Base-by-base conservation (phyloP, 1,140 invertebrate species). In the Drosophila sturtevanti region DNA sequence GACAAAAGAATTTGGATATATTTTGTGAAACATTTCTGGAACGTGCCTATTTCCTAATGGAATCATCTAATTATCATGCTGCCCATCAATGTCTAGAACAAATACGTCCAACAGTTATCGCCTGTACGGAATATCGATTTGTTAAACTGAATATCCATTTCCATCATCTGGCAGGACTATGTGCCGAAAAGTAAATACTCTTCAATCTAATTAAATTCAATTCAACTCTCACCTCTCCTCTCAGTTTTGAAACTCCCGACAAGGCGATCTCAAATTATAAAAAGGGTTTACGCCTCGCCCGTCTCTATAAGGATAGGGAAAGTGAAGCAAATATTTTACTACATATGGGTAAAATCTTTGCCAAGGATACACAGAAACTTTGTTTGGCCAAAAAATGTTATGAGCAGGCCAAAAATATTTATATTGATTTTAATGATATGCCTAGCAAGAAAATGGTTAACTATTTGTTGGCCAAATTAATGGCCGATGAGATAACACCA, bases 401-500 rank as follows among this genome's bases (percentile, higher is more conserved):
- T 22, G 81, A 74, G 9, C 79, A 81, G 11, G 89, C 89, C 16
- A 90, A 85, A 10, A 71, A 61, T n/a, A 89, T 90, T 10, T 90
- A 89, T 34, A 74, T 89, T n/a, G 84, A 90, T 61, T 89, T 85
- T 7, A 77, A 89, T 14, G 84, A 90, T 37, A 73, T 61, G 9
- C 72, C 70, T 31, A 79, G 72, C 44, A 87, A 76, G 27, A 90
- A 90, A 64, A 90, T 72, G 21, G 59, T 81, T 6, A 74, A 81
- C 61, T 90, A 84, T 1, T 54, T 90, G 6, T 71, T 89, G 72
- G 89, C 89, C 44, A 90, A 90, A 27, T 63, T 90, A 0, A 68
- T 90, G 70, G 89, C 89, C 12, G 89, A 90, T 16, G 80, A 90
- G 56, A 90, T 90, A 11, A 89, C 85, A 0, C 84, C 89, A 0